Evolutionary conservation across 2,888 invertebrate species (phyloP), one percentile per base, ranked within the genome.

Genomic region (Troglohyphantes excavatus): DNA sequence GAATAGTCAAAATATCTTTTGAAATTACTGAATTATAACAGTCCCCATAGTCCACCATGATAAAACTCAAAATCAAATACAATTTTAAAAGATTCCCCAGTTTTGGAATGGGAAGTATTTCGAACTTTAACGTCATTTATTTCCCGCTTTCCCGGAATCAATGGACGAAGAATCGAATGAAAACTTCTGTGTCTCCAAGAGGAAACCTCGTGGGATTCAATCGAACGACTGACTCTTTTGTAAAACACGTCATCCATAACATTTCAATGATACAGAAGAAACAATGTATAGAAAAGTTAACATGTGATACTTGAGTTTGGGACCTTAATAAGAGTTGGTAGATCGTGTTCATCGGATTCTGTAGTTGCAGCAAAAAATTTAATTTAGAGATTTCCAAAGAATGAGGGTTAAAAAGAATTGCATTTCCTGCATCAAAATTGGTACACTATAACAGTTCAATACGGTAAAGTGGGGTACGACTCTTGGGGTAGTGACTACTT

Each of bases 241-340:
- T 43, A 27, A 13, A 23, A 26, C 33, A 33, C 65, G 63, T 11
- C 27, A 65, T 68, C 53, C 39, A 78, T 61, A 68, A 70, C 68
- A 61, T 85, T 76, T 59, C 21, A 21, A 19, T 26, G 76, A 68
- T 39, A n/a, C n/a, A n/a, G 21, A 13, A 68, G 53, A 70, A 19
- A 83, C 63, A 83, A 83, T 73, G 72, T 33, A 7, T 21, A 26
- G 39, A 65, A 11, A 33, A 9, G 43, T 26, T 7, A 33, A 63
- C 59, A 76, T 23, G 46, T 6, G 65, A 65, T 83, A 83, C 29
- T n/a, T 27, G 73, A 59, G 76, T 26, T 7, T 17, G 70, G 70
- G 70, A 59, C 29, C 17, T 33, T 33, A n/a, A 7, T n/a, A n/a
- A n/a, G n/a, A 61, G 23, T n/a, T 11, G 53, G 84, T 39, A 83